Evolutionary conservation across 2,888 invertebrate genomes (phyloP).

Genomic region (Dynastes hyllus): DNA sequence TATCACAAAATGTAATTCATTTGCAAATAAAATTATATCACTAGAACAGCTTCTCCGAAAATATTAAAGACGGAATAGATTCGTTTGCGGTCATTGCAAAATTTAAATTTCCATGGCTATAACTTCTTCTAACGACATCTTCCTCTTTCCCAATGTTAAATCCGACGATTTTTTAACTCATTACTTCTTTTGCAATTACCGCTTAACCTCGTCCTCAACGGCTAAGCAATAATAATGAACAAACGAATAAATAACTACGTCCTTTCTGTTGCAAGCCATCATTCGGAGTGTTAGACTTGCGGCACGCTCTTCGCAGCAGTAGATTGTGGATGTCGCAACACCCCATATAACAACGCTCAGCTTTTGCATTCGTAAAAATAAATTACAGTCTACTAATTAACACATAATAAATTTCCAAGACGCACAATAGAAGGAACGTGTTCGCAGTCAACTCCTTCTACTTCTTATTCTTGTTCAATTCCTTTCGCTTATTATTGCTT

Average conservation of each 20-base stretch:
- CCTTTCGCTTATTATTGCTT: constrained; percentile 17
- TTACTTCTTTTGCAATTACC: constrained; percentile 27
- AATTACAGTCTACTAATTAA: constrained; percentile 49
- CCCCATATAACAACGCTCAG: constrained; percentile 6
- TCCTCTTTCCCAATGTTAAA: no score
- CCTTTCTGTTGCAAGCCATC: constrained; percentile 37
- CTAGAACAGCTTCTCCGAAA: no score
- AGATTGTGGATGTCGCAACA: constrained; percentile 36
- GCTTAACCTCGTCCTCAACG: constrained; percentile 38
- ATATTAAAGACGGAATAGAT: no score
- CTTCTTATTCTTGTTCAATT: neutral
- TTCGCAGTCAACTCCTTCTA: constrained; percentile 9
- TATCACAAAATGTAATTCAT: no score
- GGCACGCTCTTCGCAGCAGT: neutral
- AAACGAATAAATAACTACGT: constrained; percentile 37
- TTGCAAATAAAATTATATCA: no score
- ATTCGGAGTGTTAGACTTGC: neutral
- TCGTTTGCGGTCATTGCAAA: no score
- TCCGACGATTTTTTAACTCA: neutral
- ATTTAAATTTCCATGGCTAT: no score
- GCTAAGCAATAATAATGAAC: constrained; percentile 13
- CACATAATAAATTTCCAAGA: constrained; percentile 51
- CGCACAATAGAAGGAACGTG: constrained; percentile 36
- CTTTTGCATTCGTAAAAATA: constrained; percentile 49
- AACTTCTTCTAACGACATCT: no score